Percentiles rank a stretch among this genome's conserved stretches.
Conservation (phyloP, 2,888 invertebrate species). For the Ophonus ardosiacus region DNA sequence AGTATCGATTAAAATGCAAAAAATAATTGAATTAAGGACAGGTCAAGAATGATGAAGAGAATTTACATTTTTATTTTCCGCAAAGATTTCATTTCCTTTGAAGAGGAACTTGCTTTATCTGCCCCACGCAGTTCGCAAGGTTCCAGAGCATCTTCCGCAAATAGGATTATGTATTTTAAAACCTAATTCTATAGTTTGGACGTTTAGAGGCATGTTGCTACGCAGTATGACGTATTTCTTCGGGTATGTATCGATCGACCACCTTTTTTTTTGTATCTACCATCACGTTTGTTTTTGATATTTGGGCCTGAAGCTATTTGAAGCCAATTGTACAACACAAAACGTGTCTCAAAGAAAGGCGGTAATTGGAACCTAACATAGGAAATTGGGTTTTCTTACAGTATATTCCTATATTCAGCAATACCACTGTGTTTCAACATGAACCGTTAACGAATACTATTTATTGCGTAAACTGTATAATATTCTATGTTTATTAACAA, state of each 20-base stretch:
- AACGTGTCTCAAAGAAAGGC: background rate
- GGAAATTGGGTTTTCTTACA: background rate
- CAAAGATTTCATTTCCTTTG: conserved; percentile 19
- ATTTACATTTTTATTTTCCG: conserved; percentile 25
- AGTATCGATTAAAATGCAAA: conserved; percentile 22
- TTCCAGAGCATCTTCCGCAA: background rate
- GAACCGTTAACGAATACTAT: too few relatives aligned
- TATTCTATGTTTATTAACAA: too few relatives aligned
- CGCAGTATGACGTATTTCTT: background rate
- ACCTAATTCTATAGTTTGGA: conserved; percentile 23
- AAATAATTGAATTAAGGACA: conserved; percentile 12
- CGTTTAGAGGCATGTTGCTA: background rate
- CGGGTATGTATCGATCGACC: background rate
- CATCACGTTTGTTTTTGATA: background rate
- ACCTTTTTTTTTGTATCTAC: background rate
- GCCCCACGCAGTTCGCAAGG: background rate
- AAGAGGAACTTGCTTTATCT: background rate
- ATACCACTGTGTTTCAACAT: too few relatives aligned
- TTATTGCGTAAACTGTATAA: too few relatives aligned
- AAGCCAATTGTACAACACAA: background rate
- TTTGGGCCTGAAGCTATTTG: background rate
- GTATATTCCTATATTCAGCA: background rate
- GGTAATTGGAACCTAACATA: background rate
- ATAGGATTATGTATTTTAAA: conserved; percentile 30
- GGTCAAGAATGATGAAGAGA: conserved; percentile 8